phyloP scores from a whole-genome alignment of 2,113 vertebrate genomes.

The Gymnorhina tibicen region DNA sequence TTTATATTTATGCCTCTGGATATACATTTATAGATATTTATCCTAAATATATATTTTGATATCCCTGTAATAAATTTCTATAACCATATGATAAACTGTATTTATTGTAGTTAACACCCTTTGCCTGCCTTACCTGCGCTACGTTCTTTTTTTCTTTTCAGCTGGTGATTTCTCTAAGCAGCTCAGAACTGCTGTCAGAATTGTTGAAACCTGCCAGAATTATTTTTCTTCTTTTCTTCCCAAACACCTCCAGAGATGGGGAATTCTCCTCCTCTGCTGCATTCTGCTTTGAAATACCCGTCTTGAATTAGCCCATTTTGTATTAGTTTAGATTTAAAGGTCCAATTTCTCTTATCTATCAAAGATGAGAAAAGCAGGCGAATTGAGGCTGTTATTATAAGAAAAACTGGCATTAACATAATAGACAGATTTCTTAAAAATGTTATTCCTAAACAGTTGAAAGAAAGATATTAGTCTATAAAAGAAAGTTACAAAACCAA shows the following conservation, averaged over 20 bases:
- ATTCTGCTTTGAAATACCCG: background rate
- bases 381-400: background rate
- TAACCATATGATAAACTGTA: constrained; percentile 42
- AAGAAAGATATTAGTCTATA: background rate
- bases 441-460: background rate
- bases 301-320: background rate
- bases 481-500: background rate
- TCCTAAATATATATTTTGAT: constrained; percentile 48
- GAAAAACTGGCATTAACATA: background rate
- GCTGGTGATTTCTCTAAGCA: constrained; percentile 9
- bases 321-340: background rate
- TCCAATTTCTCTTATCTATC: background rate
- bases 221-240: background rate
- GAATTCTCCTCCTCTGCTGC: background rate
- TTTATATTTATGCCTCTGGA: constrained; percentile 45
- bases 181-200: constrained; percentile 23
- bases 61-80: constrained; percentile 40
- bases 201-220: constrained; percentile 2
- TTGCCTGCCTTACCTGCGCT: background rate
- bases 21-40: constrained; percentile 53
- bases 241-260: background rate
- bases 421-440: background rate
- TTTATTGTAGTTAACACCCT: constrained; percentile 29
- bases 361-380: background rate
- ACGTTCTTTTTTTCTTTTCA: background rate